A percentile compares a stretch with the other conserved stretches of the same genome.
Conservation (phyloP, 2,888 invertebrate species). For the Lysandra coridon region DNA sequence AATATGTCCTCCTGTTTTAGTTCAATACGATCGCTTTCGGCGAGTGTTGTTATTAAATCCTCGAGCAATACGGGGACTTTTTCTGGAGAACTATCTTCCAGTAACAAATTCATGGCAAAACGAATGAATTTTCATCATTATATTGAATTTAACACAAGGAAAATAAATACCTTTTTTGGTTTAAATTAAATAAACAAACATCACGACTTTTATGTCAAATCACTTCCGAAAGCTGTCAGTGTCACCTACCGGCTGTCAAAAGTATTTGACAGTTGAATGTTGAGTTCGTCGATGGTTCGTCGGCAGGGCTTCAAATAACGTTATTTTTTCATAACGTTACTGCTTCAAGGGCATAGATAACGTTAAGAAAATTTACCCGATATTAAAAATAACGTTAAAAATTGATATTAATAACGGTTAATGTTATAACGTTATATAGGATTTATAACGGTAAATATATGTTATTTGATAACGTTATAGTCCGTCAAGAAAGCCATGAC, state of each 20-base stretch:
- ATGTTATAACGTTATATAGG: no score
- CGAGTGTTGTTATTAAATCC: conserved; percentile 51
- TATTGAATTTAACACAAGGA: background rate
- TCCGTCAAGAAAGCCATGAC: no score
- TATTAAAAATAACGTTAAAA: no score
- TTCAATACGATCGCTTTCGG: conserved; percentile 51
- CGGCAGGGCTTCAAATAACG: no score
- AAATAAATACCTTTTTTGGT: background rate
- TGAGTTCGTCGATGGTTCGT: background rate
- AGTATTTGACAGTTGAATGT: background rate
- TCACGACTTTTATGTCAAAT: background rate
- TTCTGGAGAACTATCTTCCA: conserved; percentile 66
- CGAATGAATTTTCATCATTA: background rate
- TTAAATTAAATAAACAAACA: conserved; percentile 7
- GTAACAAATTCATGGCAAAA: conserved; percentile 38
- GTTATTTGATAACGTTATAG: no score
- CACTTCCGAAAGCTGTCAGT: background rate
- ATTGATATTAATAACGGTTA: no score
- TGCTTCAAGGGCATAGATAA: no score
- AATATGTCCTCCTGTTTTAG: conserved; percentile 63
- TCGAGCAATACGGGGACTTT: conserved; percentile 54
- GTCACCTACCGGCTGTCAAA: background rate
- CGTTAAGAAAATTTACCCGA: no score
- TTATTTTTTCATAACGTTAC: no score
- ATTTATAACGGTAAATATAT: no score